phyloP scores from a whole-genome alignment of 1,140 invertebrate species.

The Neodiprion virginianus region DNA sequence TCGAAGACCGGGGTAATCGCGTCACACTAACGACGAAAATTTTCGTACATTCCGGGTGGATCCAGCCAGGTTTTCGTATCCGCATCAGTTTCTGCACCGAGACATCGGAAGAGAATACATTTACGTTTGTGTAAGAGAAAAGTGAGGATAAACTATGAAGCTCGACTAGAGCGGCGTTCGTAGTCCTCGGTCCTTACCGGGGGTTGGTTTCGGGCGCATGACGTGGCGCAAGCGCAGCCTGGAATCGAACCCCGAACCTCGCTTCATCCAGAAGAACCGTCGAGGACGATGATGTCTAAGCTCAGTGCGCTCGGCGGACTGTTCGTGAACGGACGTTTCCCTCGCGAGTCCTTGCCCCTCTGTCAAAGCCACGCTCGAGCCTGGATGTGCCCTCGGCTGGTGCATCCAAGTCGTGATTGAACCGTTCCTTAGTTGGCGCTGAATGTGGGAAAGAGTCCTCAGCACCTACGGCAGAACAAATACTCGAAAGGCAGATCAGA shows the following conservation, averaged over 20 bases:
- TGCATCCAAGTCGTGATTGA: not conserved
- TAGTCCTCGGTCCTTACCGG: too few relatives aligned
- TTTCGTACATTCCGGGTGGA: not conserved
- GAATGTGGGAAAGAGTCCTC: too few relatives aligned
- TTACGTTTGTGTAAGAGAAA: too few relatives aligned
- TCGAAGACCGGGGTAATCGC: not conserved
- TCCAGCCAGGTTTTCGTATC: too few relatives aligned
- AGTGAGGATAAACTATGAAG: too few relatives aligned
- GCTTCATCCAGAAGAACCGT: slow-evolving; percentile 33
- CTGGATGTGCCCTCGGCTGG: not conserved
- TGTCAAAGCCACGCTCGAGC: not conserved
- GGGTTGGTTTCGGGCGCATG: slow-evolving; percentile 22
- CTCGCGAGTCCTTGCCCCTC: slow-evolving; percentile 21
- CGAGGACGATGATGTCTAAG: slow-evolving; percentile 37
- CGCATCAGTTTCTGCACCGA: too few relatives aligned
- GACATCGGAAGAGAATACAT: too few relatives aligned
- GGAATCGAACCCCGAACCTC: slow-evolving; percentile 42
- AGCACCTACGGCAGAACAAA: too few relatives aligned
- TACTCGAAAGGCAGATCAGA: too few relatives aligned
- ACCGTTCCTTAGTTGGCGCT: not conserved
- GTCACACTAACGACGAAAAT: not conserved
- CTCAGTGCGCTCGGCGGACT: slow-evolving; percentile 62
- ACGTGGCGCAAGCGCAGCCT: slow-evolving; percentile 49
- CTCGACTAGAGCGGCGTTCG: too few relatives aligned
- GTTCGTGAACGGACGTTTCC: slow-evolving; percentile 57